Evolutionary conservation across 2,113 vertebrate genomes (phyloP).

Genomic region (Alectura lathami): DNA sequence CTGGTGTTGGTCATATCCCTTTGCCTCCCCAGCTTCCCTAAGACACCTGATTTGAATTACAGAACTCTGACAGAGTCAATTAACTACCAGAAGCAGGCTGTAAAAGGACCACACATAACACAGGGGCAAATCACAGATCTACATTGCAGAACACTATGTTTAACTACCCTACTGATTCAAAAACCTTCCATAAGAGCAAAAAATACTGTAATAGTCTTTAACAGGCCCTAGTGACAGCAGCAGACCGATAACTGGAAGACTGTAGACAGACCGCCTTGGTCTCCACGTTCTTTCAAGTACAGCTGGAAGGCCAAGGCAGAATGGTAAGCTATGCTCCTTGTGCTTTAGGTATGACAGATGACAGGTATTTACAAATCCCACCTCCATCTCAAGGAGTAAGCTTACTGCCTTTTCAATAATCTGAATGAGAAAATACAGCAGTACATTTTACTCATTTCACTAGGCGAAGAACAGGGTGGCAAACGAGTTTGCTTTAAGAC

Average conservation of each 20-base stretch:
- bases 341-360: neutral
- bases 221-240: neutral
- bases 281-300: neutral
- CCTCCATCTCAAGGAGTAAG: neutral
- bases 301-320: neutral
- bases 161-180: neutral
- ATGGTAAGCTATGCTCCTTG: neutral
- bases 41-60: neutral
- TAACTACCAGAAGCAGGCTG: neutral
- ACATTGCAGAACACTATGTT: neutral
- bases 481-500: neutral
- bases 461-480: fast-evolving
- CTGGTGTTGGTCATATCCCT: neutral
- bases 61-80: neutral
- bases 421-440: neutral
- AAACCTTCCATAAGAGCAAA: neutral
- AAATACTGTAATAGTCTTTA: neutral
- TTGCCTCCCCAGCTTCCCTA: neutral
- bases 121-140: neutral
- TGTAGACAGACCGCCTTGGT: neutral
- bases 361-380: neutral
- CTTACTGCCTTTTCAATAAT: neutral
- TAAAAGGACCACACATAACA: neutral
- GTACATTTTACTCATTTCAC: neutral
- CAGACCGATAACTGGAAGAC: neutral